These are phyloP conservation scores for Macrobrachium rosenbergii DNA, from an alignment of 1,140 invertebrate genomes.

Conservation along the genomic window DNA sequence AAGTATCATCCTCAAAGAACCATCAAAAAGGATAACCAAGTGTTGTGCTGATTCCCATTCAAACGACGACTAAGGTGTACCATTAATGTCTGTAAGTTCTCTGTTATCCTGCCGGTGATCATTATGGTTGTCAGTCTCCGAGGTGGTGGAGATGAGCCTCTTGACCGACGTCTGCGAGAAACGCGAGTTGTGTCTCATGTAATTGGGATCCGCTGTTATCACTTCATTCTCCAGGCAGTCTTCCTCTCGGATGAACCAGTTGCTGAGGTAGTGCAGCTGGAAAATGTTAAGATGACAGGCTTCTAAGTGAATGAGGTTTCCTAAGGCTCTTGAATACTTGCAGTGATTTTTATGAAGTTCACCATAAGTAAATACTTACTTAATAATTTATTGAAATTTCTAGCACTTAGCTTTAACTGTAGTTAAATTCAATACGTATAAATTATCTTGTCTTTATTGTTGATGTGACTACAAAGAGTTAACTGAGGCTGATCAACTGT, in stretches of 20 bases:
- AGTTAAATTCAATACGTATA: no score
- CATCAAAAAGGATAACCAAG: background rate
- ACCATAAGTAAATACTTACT: no score
- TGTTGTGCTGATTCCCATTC: background rate
- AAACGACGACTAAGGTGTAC: conserved; percentile 24
- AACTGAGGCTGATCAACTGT: no score
- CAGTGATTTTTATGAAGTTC: no score
- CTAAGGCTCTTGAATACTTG: no score
- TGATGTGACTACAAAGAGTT: no score
- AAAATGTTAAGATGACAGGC: background rate
- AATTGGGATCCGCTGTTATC: background rate
- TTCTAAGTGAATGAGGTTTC: background rate
- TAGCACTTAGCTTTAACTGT: no score
- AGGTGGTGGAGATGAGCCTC: conserved; percentile 33
- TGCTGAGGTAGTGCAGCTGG: conserved; percentile 47
- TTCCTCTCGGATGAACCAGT: conserved; percentile 45
- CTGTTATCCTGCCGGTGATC: conserved; percentile 19
- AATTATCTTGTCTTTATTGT: no score
- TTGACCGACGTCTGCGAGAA: conserved; percentile 49
- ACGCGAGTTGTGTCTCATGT: background rate
- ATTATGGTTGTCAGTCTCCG: conserved; percentile 33
- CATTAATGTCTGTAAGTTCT: conserved; percentile 40
- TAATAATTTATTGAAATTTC: no score
- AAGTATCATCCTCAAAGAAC: background rate
- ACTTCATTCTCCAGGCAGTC: conserved; percentile 5